Evolutionary conservation across 2,113 vertebrate genomes (phyloP).

Genomic region (Lichenostomus cassidix): DNA sequence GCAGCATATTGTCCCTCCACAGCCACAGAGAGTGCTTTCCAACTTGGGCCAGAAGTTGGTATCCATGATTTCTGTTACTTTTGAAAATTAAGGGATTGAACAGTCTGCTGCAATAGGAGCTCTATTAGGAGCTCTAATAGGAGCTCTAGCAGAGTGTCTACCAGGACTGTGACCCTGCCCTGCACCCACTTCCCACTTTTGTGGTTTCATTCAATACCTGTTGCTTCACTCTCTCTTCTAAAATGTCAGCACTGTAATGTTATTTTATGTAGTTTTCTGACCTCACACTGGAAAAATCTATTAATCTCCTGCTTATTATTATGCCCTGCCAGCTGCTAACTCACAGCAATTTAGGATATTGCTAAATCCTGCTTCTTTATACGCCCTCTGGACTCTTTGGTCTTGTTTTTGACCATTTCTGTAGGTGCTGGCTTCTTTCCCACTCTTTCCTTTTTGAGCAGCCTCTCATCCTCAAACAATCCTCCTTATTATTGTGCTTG

Average conservation of each 20-base stretch:
- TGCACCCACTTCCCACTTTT: not conserved
- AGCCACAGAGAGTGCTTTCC: not conserved
- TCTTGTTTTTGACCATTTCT: not conserved
- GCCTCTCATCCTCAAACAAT: not conserved
- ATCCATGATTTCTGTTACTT: not conserved
- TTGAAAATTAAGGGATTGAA: not conserved
- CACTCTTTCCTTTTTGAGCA: not conserved
- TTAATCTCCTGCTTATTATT: slow-evolving; percentile 41
- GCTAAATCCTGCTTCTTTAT: slow-evolving; percentile 25
- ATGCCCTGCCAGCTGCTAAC: slow-evolving; percentile 2
- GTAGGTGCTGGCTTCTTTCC: slow-evolving; percentile 10
- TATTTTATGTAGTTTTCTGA: slow-evolving; percentile 42
- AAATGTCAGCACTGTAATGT: not conserved
- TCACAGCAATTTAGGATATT: slow-evolving; percentile 39
- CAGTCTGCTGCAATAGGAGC: not conserved
- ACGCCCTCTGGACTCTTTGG: slow-evolving; percentile 15
- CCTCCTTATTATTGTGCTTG: not conserved
- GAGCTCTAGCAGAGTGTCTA: not conserved
- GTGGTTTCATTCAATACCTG: not conserved
- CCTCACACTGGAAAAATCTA: slow-evolving; percentile 46
- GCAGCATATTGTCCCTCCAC: not conserved
- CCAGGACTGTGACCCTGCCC: not conserved
- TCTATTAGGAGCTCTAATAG: too few relatives aligned
- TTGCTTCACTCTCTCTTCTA: not conserved
- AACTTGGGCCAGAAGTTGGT: not conserved